phyloP scores from a whole-genome alignment of 2,113 vertebrate genomes.

The Sapajus apella region DNA sequence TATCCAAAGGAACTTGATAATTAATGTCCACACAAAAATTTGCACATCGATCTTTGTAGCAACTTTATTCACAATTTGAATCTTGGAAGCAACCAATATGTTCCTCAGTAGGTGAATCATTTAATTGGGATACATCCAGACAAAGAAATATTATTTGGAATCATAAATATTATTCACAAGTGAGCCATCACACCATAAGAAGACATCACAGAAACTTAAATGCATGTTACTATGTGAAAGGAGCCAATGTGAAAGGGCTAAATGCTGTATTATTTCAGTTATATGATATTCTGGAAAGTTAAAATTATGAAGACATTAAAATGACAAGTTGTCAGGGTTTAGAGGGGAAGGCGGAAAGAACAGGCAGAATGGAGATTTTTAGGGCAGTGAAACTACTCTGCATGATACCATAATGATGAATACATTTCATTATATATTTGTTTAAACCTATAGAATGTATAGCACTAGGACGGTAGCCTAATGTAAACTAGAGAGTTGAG shows the following conservation, averaged over 20 bases:
- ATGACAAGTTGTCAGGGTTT: not conserved
- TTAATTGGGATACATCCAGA: not conserved
- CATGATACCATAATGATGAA: not conserved
- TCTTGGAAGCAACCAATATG: not conserved
- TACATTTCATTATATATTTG: not conserved
- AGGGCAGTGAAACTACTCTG: not conserved
- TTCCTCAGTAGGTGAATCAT: not conserved
- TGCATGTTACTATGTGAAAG: not conserved
- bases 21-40: not conserved
- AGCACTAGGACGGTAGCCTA: not conserved
- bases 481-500: not conserved
- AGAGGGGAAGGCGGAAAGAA: not conserved
- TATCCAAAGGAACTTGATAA: not conserved
- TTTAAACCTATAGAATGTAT: not conserved
- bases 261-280: not conserved
- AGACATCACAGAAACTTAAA: not conserved
- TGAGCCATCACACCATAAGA: not conserved
- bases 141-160: not conserved
- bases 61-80: not conserved
- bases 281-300: not conserved
- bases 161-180: not conserved
- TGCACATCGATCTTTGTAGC: not conserved
- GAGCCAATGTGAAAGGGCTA: not conserved
- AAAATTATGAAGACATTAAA: not conserved
- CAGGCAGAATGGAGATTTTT: not conserved